These are phyloP conservation scores for Podarcis cretensis DNA, from an alignment of 2,113 vertebrate species.

Conservation along the genomic window DNA sequence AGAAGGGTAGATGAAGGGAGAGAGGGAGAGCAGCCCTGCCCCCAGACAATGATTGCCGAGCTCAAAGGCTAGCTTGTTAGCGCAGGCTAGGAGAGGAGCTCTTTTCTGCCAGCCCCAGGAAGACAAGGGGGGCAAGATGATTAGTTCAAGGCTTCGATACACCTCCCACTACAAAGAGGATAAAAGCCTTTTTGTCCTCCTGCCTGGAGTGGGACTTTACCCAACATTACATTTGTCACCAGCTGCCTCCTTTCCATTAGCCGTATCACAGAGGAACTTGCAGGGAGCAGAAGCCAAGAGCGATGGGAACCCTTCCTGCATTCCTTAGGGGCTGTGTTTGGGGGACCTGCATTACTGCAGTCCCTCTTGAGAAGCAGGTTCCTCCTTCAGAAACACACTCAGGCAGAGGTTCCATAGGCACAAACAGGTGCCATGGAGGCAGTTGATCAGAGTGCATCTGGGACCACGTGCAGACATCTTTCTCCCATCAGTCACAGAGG, in stretches of 20 bases:
- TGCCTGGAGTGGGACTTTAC: not conserved
- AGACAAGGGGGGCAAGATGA: not conserved
- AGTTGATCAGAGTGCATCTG: not conserved
- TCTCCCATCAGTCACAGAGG: not conserved
- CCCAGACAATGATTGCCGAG: not conserved
- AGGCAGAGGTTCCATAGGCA: not conserved
- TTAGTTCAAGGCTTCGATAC: constrained; percentile 6
- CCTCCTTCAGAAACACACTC: not conserved
- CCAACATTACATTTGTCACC: not conserved
- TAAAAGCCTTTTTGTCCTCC: constrained; percentile 31
- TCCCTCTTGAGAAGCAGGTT: accelerated
- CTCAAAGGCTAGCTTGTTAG: constrained; percentile 13
- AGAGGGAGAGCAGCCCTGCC: not conserved
- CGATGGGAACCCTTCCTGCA: not conserved
- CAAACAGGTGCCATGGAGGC: not conserved
- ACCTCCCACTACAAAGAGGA: constrained; percentile 9
- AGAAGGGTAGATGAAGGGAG: not conserved
- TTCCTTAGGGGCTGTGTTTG: not conserved
- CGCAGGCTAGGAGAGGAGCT: not conserved
- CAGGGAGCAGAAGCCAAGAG: not conserved
- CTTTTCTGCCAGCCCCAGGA: not conserved
- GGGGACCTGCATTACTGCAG: not conserved
- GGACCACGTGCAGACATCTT: not conserved
- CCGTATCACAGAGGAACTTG: not conserved
- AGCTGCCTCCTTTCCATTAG: not conserved